These are phyloP conservation scores for Biston stratarius DNA, from an alignment of 2,888 invertebrate species.

Conservation along the genomic window DNA sequence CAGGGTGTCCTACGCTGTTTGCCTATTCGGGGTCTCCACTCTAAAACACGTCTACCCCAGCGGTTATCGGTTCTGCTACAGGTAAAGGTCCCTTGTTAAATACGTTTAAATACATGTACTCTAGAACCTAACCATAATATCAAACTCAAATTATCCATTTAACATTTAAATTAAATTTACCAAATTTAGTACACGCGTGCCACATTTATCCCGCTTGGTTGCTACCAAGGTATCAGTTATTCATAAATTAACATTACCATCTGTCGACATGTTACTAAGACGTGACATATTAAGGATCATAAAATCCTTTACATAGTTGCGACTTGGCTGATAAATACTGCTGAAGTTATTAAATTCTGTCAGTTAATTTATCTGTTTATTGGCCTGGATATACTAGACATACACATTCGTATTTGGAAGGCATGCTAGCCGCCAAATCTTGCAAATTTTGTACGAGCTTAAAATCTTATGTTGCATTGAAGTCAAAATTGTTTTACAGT, in stretches of 20 bases:
- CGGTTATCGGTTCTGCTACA: too few species aligned
- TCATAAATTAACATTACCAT: constrained; percentile 28
- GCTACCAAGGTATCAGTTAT: constrained; percentile 15
- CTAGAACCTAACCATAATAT: background rate
- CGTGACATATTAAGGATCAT: constrained; percentile 10
- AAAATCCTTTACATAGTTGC: constrained; percentile 21
- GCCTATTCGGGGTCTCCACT: too few species aligned
- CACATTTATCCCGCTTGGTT: constrained; percentile 1
- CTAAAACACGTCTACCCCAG: too few species aligned
- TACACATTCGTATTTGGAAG: background rate
- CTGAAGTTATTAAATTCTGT: constrained; percentile 11
- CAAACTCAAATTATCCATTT: background rate
- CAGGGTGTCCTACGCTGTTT: too few species aligned
- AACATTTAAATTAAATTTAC: background rate
- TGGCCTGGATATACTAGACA: too few species aligned
- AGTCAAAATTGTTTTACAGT: too few species aligned
- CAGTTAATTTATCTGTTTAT: background rate
- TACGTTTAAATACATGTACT: background rate
- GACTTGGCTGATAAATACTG: constrained; percentile 13
- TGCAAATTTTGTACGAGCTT: background rate
- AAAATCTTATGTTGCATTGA: too few species aligned
- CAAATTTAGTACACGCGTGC: background rate
- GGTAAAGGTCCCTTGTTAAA: too few species aligned
- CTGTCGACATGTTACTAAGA: constrained; percentile 9
- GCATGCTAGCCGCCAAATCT: constrained; percentile 5